Percentiles rank a stretch among this genome's conserved stretches.
Conservation (phyloP, 2,797 vertebrate genomes). For the Momotus momota region DNA sequence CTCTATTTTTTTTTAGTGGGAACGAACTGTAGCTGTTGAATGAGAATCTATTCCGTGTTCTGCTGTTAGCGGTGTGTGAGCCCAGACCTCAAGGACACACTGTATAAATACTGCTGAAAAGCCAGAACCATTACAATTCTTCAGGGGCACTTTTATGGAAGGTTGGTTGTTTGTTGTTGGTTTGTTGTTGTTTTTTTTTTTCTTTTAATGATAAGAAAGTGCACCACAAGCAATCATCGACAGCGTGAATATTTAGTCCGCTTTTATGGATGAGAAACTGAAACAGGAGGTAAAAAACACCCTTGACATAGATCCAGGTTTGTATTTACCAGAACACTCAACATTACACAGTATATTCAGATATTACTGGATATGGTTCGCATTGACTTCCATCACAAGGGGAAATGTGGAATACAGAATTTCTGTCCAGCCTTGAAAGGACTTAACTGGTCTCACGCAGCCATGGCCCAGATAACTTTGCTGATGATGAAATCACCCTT, state of each 20-base stretch:
- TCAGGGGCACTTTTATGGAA: background rate
- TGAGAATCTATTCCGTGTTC: background rate
- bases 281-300: background rate
- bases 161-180: background rate
- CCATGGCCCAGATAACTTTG: rapidly evolving
- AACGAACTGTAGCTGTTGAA: background rate
- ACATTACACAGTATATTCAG: rapidly evolving
- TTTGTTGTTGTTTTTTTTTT: background rate
- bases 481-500: background rate
- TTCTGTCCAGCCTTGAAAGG: background rate
- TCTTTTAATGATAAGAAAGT: background rate
- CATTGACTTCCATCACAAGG: background rate
- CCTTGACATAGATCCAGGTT: background rate
- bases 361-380: background rate
- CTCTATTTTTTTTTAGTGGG: background rate
- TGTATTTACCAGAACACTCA: background rate
- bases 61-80: background rate
- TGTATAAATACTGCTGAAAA: background rate
- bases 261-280: background rate
- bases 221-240: background rate
- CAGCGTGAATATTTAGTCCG: background rate
- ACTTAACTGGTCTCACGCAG: background rate
- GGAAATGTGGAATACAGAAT: background rate
- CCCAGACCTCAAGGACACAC: background rate
- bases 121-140: background rate